Evolutionary conservation across 2,888 invertebrate species (phyloP), one percentile per base, ranked within the genome.

Genomic region (Drosophila diplacantha): DNA sequence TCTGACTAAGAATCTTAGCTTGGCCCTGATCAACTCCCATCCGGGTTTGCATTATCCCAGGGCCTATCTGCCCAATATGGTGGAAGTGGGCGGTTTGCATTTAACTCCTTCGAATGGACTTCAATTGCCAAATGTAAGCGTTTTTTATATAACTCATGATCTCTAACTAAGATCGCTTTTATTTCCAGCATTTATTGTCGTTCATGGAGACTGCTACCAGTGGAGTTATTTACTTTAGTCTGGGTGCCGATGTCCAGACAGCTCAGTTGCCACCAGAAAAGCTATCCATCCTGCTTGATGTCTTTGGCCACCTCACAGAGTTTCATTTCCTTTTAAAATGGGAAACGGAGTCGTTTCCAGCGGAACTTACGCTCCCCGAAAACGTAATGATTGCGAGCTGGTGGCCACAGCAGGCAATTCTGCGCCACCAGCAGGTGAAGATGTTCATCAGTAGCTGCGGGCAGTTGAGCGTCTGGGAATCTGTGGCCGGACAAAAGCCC

Each of bases 371-470:
- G 24, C 77, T 87, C 71, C 87, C 88, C 3, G 61, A 75, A 14
- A 89, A 90, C 69, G 85, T 91, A 0, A 81, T 87, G 71, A 75
- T 85, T 41, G 83, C 74, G 14, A 80, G 84, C 14, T 89, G 88
- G 88, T 85, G 86, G 73, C 88, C 89, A 0, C 89, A 89, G 63
- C 85, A 87, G 54, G 85, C 85, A 6, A 83, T 89, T 55, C 73
- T 89, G 62, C 90, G 89, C 3, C 91, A 92, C 84, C 87, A 88
- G 2, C 91, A 90, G 58, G 87, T 91, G 1, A 89, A 89, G 69
- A 78, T 90, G 0, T 91, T 92, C 69, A 90, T 92, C 61, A 91
- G 91, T 9, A 90, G 91, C 74, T 91, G 91, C 29, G 92, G 92
- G 0, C 85, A 91, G 44, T 88, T 91, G 73, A 91, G 91, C 63